A percentile compares a stretch with the other conserved stretches of the same genome.
These are phyloP conservation scores for Drosophila neonasuta DNA, from an alignment of 2,888 invertebrate genomes.

Conservation along the genomic window DNA sequence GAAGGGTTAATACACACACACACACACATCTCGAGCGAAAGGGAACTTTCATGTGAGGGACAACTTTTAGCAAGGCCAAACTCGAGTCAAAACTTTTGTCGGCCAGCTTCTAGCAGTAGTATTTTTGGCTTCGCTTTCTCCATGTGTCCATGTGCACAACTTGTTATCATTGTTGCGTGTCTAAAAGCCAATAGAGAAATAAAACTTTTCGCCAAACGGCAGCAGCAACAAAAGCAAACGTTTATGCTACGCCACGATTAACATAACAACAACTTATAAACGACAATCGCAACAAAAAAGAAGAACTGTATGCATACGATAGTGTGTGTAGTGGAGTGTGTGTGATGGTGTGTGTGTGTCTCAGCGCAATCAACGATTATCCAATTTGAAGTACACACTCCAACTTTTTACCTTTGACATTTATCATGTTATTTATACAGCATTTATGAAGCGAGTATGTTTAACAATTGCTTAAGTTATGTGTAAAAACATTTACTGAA, in stretches of 20 bases:
- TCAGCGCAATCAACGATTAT: slow-evolving; percentile 71
- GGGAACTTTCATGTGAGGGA: slow-evolving; percentile 40
- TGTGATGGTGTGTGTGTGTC: slow-evolving; percentile 12
- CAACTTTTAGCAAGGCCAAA: slow-evolving; percentile 53
- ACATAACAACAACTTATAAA: slow-evolving; percentile 46
- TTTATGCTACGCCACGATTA: slow-evolving; percentile 67
- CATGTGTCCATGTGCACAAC: slow-evolving; percentile 51
- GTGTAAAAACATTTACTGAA: background rate
- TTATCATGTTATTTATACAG: slow-evolving; percentile 5
- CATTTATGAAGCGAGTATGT: background rate
- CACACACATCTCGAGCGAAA: background rate
- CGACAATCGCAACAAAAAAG: slow-evolving; percentile 1
- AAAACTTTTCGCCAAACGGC: slow-evolving; percentile 59
- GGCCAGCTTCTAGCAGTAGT: slow-evolving; percentile 34
- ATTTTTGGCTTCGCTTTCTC: slow-evolving; percentile 17
- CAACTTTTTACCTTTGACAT: slow-evolving; percentile 48
- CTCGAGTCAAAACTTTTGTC: slow-evolving; percentile 47
- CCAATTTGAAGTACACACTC: slow-evolving; percentile 50
- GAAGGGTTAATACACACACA: no score
- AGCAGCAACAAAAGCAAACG: slow-evolving; percentile 53
- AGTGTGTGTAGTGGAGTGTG: slow-evolving; percentile 18
- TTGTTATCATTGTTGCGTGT: slow-evolving; percentile 77
- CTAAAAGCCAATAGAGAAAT: slow-evolving; percentile 72
- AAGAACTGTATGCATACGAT: slow-evolving; percentile 14
- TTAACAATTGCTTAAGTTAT: background rate